Base-by-base conservation (phyloP, 2,888 invertebrate genomes). In the Lasioglossum oenotherae region DNA sequence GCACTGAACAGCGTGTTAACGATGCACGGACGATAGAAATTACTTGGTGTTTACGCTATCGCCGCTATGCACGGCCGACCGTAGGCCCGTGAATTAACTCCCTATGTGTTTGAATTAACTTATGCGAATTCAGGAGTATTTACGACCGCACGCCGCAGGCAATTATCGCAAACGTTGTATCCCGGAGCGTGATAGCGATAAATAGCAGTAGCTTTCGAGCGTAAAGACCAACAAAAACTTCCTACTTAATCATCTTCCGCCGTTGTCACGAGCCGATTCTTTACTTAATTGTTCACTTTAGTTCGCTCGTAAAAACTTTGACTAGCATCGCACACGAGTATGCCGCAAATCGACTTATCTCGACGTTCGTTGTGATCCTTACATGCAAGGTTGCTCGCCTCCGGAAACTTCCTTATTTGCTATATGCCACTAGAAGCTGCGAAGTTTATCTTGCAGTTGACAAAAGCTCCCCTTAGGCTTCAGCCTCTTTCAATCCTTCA, bases 11-110 rank as follows among this genome's bases (percentile, higher is more conserved):
- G 71, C 72, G 81, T 64, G 69, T 67, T 81, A 74, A 75, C 64
- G 69, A 78, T 64, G 75, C 77, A 77, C 44, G 75, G 82, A 77
- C 82, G 74, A 84, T 82, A 82, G 90, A 84, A 90, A 88, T 88
- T 90, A 85, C 85, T 81, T 57, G 85, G 69, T 71, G 80, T 86
- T 89, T 80, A 82, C 88, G 73, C 81, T 79, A 84, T 78, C 67
- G 73, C 27, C 69, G 80, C 53, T 64, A 41, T 69, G 60, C n/a
- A 38, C 57, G 41, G 57, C 67, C 49, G 44, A 67, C 49, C 41
- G 60, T 46, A 14, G 16, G 41, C 1, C 38, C 76, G 23, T 38
- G 74, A 77, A 83, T 81, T 82, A 72, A 77, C 76, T 27, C n/a
- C 35, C 41, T 41, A 46, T 73, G 19, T 76, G 73, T 41, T 82